Percentiles rank a stretch among this genome's conserved stretches.
Evolutionary conservation across 1,140 invertebrate genomes (phyloP).

Genomic region (Drosophila sp.): DNA sequence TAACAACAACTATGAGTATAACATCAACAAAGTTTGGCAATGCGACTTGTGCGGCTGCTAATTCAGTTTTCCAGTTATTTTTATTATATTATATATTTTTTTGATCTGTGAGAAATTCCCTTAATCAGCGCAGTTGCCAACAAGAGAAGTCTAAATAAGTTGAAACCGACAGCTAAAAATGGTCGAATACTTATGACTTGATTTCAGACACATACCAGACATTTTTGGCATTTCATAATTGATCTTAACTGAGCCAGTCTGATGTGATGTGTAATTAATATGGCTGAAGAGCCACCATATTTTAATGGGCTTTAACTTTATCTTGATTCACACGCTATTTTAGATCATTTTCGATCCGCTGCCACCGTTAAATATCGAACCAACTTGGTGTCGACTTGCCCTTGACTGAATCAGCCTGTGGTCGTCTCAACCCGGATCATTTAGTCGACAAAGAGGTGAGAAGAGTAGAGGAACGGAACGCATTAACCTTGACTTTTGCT

Average conservation of each 20-base stretch:
- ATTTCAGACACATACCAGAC: slow-evolving; percentile 31
- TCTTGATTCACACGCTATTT: slow-evolving; percentile 37
- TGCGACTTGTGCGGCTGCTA: slow-evolving; percentile 27
- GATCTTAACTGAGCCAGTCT: slow-evolving; percentile 6
- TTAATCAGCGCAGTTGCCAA: slow-evolving; percentile 66
- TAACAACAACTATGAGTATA: slow-evolving; percentile 8
- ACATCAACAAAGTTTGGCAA: slow-evolving; percentile 41
- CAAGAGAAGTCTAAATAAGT: slow-evolving; percentile 47
- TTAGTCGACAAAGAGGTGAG: slow-evolving; percentile 5
- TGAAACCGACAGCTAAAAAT: slow-evolving; percentile 46
- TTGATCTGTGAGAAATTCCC: slow-evolving; percentile 76
- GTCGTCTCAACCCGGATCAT: slow-evolving; percentile 23
- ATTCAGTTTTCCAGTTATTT: slow-evolving; percentile 54
- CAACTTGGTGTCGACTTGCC: slow-evolving; percentile 19
- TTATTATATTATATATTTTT: slow-evolving; percentile 45
- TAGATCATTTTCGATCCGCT: slow-evolving; percentile 23
- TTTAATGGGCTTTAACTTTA: slow-evolving; percentile 15
- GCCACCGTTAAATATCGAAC: slow-evolving; percentile 20
- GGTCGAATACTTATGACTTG: slow-evolving; percentile 32
- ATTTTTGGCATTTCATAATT: slow-evolving; percentile 46
- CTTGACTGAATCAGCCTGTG: slow-evolving; percentile 30
- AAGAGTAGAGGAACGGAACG: neutral
- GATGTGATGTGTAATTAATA: slow-evolving; percentile 39
- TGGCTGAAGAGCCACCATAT: slow-evolving; percentile 11
- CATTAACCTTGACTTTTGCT: slow-evolving; percentile 70